A percentile compares a stretch with the other conserved stretches of the same genome.
Evolutionary conservation across 2,888 invertebrate genomes (phyloP).

Genomic region (Hydrotaea cyrtoneurina): DNA sequence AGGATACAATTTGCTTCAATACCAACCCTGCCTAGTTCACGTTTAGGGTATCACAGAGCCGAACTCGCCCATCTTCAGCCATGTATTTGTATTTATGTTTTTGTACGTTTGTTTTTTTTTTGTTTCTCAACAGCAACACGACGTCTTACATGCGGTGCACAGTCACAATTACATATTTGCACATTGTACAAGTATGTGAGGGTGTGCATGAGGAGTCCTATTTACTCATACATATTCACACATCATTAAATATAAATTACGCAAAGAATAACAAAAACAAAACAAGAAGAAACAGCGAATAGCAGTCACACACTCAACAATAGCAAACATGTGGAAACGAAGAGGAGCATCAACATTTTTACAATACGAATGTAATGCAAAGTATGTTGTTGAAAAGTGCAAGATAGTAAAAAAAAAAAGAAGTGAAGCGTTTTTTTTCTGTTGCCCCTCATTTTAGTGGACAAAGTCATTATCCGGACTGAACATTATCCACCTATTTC

Average conservation of each 20-base stretch:
- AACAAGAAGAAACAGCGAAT: neutral
- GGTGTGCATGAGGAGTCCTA: neutral
- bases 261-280: conserved; percentile 12
- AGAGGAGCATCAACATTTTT: neutral
- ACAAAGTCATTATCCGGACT: too few species aligned
- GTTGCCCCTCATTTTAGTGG: too few species aligned
- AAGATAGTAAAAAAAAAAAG: too few species aligned
- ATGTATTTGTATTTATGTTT: neutral
- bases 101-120: neutral
- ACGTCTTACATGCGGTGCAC: neutral
- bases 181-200: neutral
- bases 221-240: conserved; percentile 37
- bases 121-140: neutral
- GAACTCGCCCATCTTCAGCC: neutral
- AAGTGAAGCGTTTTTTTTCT: too few species aligned
- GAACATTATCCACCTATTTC: too few species aligned
- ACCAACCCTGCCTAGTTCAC: too few species aligned
- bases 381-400: neutral
- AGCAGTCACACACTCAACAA: neutral
- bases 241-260: conserved; percentile 42
- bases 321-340: neutral
- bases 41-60: neutral
- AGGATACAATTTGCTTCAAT: too few species aligned
- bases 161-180: neutral
- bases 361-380: conserved; percentile 1